These are phyloP conservation scores for Taenioides sp. DNA, from an alignment of 2,797 vertebrate species.

Conservation along the genomic window DNA sequence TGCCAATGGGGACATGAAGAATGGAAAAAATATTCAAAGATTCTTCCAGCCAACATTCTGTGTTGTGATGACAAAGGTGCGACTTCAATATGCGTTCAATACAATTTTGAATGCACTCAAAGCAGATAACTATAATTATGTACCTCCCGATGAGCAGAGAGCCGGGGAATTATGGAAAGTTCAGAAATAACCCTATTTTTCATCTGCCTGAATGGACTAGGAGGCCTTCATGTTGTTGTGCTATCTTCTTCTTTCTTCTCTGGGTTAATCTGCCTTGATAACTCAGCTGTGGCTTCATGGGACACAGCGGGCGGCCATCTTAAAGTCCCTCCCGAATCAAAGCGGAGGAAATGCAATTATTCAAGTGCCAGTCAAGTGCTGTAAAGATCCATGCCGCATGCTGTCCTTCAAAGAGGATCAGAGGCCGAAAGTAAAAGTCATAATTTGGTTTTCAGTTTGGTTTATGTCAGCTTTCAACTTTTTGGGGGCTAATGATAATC, in stretches of 20 bases:
- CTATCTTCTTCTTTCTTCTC: conserved; percentile 16
- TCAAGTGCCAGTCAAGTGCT: conserved; percentile 56
- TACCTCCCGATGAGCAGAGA: conserved; percentile 60
- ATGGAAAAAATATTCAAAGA: conserved; percentile 13
- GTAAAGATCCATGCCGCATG: conserved; percentile 38
- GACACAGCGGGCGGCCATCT: conserved; percentile 47
- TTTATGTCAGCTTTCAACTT: conserved; percentile 16
- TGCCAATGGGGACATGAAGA: conserved; percentile 24
- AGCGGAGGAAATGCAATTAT: conserved; percentile 52
- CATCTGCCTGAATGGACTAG: conserved; percentile 59
- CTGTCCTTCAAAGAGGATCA: conserved; percentile 35
- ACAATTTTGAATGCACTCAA: conserved; percentile 51
- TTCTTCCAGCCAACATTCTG: conserved; percentile 8
- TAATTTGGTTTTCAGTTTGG: conserved; percentile 39
- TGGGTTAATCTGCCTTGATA: conserved; percentile 67
- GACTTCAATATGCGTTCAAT: conserved; percentile 26
- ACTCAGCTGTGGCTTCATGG: conserved; percentile 40
- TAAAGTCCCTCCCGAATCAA: conserved; percentile 63
- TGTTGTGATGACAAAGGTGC: conserved; percentile 13
- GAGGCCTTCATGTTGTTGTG: conserved; percentile 45
- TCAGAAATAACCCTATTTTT: conserved; percentile 72
- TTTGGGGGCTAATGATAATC: background rate
- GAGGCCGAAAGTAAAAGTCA: conserved; percentile 28
- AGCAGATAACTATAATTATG: conserved; percentile 74
- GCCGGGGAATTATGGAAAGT: conserved; percentile 66